Conservation (phyloP, 1,140 invertebrate genomes). For the Zaprionus kolodkinae region DNA sequence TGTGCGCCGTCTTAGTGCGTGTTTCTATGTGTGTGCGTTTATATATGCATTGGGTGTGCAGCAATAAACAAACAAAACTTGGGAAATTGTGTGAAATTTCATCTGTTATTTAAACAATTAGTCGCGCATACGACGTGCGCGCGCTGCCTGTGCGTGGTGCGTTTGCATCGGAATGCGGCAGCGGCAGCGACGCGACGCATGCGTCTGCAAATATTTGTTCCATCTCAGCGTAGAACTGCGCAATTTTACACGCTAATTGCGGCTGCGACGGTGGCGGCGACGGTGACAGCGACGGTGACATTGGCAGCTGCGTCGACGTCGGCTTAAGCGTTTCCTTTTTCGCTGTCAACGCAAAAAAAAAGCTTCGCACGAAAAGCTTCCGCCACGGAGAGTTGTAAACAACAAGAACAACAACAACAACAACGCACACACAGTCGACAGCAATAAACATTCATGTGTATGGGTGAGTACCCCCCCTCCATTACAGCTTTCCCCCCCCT, state of each 20-base stretch:
- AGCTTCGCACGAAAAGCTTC: slow-evolving; percentile 7
- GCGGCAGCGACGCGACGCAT: slow-evolving; percentile 54
- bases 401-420: background rate
- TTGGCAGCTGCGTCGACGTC: background rate
- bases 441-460: slow-evolving; percentile 7
- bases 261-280: background rate
- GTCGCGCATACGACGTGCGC: slow-evolving; percentile 50
- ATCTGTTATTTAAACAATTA: slow-evolving; percentile 70
- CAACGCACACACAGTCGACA: background rate
- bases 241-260: slow-evolving; percentile 41
- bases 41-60: slow-evolving; percentile 33
- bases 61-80: slow-evolving; percentile 61
- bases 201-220: slow-evolving; percentile 73
- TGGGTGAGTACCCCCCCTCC: slow-evolving; percentile 15
- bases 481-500: background rate
- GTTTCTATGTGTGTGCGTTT: slow-evolving; percentile 34
- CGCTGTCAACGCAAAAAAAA: slow-evolving; percentile 18
- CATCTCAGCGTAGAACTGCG: slow-evolving; percentile 41
- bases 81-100: slow-evolving; percentile 54
- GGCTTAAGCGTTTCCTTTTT: slow-evolving; percentile 1
- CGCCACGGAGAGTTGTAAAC: background rate
- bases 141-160: slow-evolving; percentile 2
- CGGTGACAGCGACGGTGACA: background rate
- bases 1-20: slow-evolving; percentile 17
- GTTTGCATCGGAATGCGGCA: slow-evolving; percentile 62